phyloP scores from a whole-genome alignment of 2,113 vertebrate species.

The Telmatochromis sp. region DNA sequence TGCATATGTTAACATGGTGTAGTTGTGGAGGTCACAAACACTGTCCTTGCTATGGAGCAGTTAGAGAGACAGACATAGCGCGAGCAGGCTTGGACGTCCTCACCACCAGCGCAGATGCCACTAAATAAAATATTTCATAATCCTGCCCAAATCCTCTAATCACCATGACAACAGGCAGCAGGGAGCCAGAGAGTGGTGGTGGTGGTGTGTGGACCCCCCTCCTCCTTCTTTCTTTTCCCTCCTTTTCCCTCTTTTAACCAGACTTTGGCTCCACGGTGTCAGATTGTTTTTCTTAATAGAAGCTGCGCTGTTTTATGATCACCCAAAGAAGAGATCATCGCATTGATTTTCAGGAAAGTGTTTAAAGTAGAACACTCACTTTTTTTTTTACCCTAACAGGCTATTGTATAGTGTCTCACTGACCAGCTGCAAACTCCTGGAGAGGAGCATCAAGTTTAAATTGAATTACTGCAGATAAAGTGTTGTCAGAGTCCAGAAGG shows the following conservation, averaged over 20 bases:
- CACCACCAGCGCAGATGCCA: slow-evolving; percentile 70
- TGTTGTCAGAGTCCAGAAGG: background rate
- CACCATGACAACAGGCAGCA: slow-evolving; percentile 79
- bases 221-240: background rate
- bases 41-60: slow-evolving; percentile 1
- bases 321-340: background rate
- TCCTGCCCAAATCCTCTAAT: slow-evolving; percentile 77
- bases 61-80: slow-evolving; percentile 10
- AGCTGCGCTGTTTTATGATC: background rate
- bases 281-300: background rate
- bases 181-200: slow-evolving; percentile 58
- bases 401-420: background rate
- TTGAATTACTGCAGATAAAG: background rate
- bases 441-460: background rate
- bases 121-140: slow-evolving; percentile 78
- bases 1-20: background rate
- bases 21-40: slow-evolving; percentile 1
- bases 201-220: slow-evolving; percentile 48
- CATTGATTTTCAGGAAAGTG: background rate
- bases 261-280: background rate
- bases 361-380: background rate
- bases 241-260: background rate
- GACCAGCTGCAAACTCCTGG: background rate
- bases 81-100: slow-evolving; percentile 46
- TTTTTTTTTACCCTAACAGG: background rate